Evolutionary conservation across 2,888 invertebrate species (phyloP), one percentile per base, ranked within the genome.

Genomic region (Lasius fuliginosus): DNA sequence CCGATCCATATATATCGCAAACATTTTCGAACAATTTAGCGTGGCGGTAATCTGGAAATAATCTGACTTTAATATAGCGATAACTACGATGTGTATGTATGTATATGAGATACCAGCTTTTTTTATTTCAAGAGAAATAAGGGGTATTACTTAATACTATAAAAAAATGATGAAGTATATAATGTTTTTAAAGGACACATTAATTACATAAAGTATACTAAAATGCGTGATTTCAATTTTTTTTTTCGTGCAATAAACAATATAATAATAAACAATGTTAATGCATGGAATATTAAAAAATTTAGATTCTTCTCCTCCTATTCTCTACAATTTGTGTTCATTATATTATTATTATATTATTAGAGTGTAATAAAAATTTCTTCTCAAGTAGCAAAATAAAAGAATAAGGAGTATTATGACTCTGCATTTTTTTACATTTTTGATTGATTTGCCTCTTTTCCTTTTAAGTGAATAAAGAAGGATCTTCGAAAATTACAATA

Each of bases 11-110:
- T 36, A n/a, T 18, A 18, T 62, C 69, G 11, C 40, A n/a, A 5
- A 30, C 40, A 46, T 49, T 77, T 23, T 75, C 30, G 64, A 42
- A 30, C 64, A n/a, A 40, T 60, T 40, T 75, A 65, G 30, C n/a
- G 8, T 27, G 60, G 11, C 49, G 23, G 36, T 71, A 33, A 23
- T 9, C 8, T 46, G 5, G 15, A 33, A 42, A 46, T 27, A 3
- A 58, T 8, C 77, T 36, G 30, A 60, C 9, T 62, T 40, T 6
- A 27, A 5, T 18, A 15, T 33, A 56, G 2, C 18, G 12, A 49
- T 27, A n/a, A 40, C 9, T 49, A 18, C 11, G 6, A 36, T 36
- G 36, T 36, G 36, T 36, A 9, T 15, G 8, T 49, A 1, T 18
- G 18, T 49, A 8, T 53, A n/a, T 53, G 53, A 5, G 23, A 18